phyloP scores from a whole-genome alignment of 1,140 invertebrate species.

The Diachasma alloeum region DNA sequence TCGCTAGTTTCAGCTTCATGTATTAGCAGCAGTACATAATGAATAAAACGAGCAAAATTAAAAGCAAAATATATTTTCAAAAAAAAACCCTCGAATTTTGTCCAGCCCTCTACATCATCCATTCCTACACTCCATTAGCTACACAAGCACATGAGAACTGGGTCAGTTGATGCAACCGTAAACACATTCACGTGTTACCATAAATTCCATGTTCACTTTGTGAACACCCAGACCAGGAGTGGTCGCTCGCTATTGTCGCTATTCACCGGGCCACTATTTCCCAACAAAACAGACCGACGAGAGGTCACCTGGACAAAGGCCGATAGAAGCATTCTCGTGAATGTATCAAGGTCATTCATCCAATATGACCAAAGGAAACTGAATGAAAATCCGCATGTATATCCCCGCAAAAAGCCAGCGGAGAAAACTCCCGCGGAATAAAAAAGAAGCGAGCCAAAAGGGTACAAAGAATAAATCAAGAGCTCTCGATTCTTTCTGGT shows the following conservation, averaged over 20 bases:
- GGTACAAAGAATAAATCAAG: background rate
- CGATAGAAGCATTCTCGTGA: background rate
- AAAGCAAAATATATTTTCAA: too few relatives aligned
- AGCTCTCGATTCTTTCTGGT: background rate
- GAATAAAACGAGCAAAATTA: too few relatives aligned
- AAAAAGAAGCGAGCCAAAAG: background rate
- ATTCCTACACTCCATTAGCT: background rate
- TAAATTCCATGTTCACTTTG: conserved; percentile 39
- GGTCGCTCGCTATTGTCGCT: conserved; percentile 40
- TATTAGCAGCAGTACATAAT: too few relatives aligned
- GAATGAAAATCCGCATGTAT: background rate
- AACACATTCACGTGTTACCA: conserved; percentile 20
- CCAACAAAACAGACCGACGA: background rate
- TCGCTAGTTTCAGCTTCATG: too few relatives aligned
- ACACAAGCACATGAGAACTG: conserved; percentile 28
- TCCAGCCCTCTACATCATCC: background rate
- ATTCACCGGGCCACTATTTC: conserved; percentile 39
- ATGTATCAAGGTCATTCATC: background rate
- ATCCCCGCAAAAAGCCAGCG: background rate
- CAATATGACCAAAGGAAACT: background rate
- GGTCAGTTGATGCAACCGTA: conserved; percentile 32
- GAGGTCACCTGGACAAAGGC: conserved; percentile 15
- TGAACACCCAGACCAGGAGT: conserved; percentile 24
- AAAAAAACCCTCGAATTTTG: too few relatives aligned
- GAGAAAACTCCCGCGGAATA: background rate